phyloP scores from a whole-genome alignment of 2,888 invertebrate genomes.

The Crocallis elinguaria region DNA sequence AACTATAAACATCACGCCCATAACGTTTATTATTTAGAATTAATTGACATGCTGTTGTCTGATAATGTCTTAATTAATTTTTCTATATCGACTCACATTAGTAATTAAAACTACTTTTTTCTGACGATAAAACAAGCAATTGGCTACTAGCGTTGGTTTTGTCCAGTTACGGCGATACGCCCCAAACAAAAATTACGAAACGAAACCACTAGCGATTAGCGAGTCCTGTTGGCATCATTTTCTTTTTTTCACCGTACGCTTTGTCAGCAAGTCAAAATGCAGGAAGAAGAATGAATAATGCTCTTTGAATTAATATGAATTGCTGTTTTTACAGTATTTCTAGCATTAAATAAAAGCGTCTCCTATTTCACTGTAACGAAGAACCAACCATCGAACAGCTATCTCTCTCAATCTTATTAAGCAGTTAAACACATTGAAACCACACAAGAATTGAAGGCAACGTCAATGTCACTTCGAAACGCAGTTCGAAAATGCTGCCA shows the following conservation, averaged over 20 bases:
- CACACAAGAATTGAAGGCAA: too few relatives aligned
- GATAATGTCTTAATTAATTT: neutral
- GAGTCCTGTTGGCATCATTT: slow-evolving; percentile 25
- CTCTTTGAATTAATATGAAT: too few relatives aligned
- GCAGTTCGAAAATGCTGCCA: too few relatives aligned
- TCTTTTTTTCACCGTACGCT: neutral
- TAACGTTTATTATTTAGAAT: slow-evolving; percentile 14
- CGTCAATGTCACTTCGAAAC: too few relatives aligned
- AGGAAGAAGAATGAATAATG: too few relatives aligned
- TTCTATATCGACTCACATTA: neutral
- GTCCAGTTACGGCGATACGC: slow-evolving; percentile 2
- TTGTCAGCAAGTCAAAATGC: neutral
- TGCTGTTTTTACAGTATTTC: too few relatives aligned
- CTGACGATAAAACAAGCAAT: neutral
- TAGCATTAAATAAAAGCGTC: too few relatives aligned
- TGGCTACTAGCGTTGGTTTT: neutral
- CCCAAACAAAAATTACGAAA: slow-evolving; percentile 9
- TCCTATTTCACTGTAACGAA: too few relatives aligned
- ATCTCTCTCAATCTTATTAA: too few relatives aligned
- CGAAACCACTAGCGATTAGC: slow-evolving; percentile 1
- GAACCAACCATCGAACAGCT: too few relatives aligned
- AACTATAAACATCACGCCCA: slow-evolving; percentile 32
- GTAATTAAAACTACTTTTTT: neutral
- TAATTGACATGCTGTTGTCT: slow-evolving; percentile 24
- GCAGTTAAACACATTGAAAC: too few relatives aligned